Percentiles rank a stretch among this genome's conserved stretches.
These are phyloP conservation scores for Leucoraja erinaceus DNA, from an alignment of 2,113 vertebrate genomes.

Conservation along the genomic window DNA sequence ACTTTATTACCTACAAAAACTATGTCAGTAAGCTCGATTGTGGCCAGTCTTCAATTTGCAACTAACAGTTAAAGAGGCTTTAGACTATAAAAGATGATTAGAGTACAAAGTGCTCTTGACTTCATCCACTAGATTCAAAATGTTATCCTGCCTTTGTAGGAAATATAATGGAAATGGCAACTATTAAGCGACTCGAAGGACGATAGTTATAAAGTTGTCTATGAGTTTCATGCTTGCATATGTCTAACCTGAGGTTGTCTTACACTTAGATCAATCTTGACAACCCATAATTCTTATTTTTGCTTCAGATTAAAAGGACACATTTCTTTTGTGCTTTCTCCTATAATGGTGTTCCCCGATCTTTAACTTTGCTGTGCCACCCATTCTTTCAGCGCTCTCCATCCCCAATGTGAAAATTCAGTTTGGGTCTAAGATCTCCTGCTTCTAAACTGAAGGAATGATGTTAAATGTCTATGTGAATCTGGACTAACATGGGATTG, in stretches of 20 bases:
- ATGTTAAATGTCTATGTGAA: background rate
- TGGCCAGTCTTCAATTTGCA: constrained; percentile 21
- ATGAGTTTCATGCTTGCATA: background rate
- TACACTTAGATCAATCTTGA: background rate
- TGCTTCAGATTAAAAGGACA: background rate
- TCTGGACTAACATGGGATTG: background rate
- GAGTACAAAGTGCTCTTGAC: background rate
- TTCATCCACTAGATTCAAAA: background rate
- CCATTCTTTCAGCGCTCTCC: background rate
- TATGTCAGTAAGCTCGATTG: background rate
- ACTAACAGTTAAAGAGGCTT: background rate
- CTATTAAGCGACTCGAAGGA: background rate
- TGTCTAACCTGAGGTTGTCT: background rate
- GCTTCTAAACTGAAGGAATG: background rate
- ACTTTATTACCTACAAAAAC: constrained; percentile 23
- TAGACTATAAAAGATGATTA: background rate
- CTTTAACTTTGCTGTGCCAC: background rate
- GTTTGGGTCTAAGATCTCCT: background rate
- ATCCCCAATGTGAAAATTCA: background rate
- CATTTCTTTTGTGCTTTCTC: background rate
- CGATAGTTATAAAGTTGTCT: background rate
- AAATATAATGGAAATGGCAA: background rate
- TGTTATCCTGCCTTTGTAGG: background rate
- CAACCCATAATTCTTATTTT: background rate
- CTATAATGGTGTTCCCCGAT: background rate